Percentiles rank a stretch among this genome's conserved stretches.
These are phyloP conservation scores for Cheirogaleus medius DNA, from an alignment of 2,113 vertebrate species.

Conservation along the genomic window DNA sequence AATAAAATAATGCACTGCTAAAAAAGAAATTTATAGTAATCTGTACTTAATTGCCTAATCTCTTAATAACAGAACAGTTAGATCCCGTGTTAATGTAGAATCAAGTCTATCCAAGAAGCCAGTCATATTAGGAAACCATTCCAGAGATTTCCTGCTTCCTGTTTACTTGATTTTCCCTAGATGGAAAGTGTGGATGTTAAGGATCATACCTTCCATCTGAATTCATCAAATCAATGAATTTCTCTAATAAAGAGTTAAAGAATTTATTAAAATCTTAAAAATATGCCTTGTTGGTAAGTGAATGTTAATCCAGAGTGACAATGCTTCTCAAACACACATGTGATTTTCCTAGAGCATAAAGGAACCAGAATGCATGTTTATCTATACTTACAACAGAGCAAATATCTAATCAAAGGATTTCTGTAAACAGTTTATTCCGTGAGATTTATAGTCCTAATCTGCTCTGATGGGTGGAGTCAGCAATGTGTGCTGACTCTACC, in stretches of 20 bases:
- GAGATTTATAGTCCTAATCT: conserved; percentile 4
- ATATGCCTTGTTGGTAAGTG: neutral
- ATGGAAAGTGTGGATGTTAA: neutral
- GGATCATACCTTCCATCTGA: neutral
- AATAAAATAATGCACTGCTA: neutral
- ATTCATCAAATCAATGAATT: neutral
- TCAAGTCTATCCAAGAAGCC: neutral
- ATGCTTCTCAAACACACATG: neutral
- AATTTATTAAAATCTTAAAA: neutral
- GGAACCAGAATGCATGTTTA: neutral
- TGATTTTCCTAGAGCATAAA: neutral
- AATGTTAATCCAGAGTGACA: neutral
- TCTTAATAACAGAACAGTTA: neutral
- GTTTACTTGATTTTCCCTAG: neutral
- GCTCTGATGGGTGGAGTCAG: neutral
- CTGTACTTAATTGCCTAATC: neutral
- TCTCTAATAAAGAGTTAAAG: neutral
- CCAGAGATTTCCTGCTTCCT: neutral
- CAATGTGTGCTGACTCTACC: neutral
- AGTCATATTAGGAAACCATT: neutral
- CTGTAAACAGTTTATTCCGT: neutral
- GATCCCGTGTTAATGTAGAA: neutral
- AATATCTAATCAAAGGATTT: neutral
- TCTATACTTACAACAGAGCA: neutral
- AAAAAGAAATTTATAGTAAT: neutral